Evolutionary conservation across 2,888 invertebrate species (phyloP).

Genomic region (Mechanitis mazaeus): DNA sequence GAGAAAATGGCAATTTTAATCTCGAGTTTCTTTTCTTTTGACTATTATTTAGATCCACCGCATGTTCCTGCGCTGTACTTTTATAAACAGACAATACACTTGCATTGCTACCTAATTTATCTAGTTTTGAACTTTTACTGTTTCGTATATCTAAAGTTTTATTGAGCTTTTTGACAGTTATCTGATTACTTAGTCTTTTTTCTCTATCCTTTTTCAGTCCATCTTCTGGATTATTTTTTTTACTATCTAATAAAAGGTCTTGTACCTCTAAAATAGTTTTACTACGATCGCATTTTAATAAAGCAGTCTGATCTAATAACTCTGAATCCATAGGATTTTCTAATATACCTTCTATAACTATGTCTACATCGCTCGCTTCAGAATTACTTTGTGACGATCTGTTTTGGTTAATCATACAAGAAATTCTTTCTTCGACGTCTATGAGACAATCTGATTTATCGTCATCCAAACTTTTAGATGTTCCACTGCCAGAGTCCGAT

Average conservation of each 20-base stretch:
- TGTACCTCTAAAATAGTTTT: conserved; percentile 58
- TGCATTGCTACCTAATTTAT: conserved; percentile 47
- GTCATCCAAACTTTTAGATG: conserved; percentile 56
- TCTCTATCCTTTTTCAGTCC: conserved; percentile 53
- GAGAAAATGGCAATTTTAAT: conserved; percentile 65
- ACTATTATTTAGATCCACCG: conserved; percentile 45
- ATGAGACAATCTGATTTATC: conserved; percentile 60
- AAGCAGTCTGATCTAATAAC: conserved; percentile 46
- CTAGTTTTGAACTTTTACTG: conserved; percentile 42
- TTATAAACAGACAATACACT: conserved; percentile 64
- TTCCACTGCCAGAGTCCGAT: conserved; percentile 65
- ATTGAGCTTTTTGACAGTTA: conserved; percentile 55
- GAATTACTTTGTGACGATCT: conserved; percentile 70
- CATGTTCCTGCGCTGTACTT: conserved; percentile 48
- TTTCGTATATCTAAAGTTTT: conserved; percentile 57
- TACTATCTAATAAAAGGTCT: conserved; percentile 41
- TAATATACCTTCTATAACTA: conserved; percentile 59
- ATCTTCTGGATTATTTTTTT: conserved; percentile 40
- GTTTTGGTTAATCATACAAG: conserved; percentile 67
- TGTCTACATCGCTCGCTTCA: conserved; percentile 66
- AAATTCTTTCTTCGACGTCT: conserved; percentile 70
- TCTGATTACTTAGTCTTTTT: conserved; percentile 53
- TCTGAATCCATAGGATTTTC: conserved; percentile 47
- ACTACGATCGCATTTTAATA: conserved; percentile 47
- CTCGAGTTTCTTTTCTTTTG: conserved; percentile 61